Conservation (phyloP, 2,113 vertebrate species). For the Seriola aureovittata region DNA sequence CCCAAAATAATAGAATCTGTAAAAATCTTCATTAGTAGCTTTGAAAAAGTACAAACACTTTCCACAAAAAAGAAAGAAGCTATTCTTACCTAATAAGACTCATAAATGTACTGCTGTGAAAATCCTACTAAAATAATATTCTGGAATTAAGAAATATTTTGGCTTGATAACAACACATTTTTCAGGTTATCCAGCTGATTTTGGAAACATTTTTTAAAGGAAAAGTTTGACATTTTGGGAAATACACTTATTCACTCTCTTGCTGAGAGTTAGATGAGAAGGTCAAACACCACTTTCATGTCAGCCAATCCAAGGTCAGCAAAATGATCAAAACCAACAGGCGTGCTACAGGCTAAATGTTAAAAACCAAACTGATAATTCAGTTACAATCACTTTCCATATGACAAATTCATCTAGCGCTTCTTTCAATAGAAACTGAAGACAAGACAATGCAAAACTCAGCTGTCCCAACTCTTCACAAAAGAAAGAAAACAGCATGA, state of each 20-base stretch:
- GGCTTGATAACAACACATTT: neutral
- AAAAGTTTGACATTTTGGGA: neutral
- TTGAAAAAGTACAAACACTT: neutral
- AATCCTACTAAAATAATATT: neutral
- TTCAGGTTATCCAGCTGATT: neutral
- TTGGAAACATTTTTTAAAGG: neutral
- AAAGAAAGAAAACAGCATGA: constrained; percentile 16
- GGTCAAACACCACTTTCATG: neutral
- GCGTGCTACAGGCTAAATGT: neutral
- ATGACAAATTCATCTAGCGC: neutral
- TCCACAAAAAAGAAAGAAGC: neutral
- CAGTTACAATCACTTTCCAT: neutral
- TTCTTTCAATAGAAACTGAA: neutral
- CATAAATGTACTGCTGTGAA: neutral
- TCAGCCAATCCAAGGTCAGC: too few relatives aligned
- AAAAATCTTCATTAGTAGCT: neutral
- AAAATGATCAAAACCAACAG: neutral
- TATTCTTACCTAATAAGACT: neutral
- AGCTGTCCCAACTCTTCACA: neutral
- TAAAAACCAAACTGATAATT: neutral
- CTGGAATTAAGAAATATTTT: neutral
- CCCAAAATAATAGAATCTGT: constrained; percentile 5
- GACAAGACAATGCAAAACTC: neutral
- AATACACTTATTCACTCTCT: neutral
- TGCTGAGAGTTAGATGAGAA: neutral